Conservation (phyloP, 2,888 invertebrate genomes). For the Mellilla xanthometata region DNA sequence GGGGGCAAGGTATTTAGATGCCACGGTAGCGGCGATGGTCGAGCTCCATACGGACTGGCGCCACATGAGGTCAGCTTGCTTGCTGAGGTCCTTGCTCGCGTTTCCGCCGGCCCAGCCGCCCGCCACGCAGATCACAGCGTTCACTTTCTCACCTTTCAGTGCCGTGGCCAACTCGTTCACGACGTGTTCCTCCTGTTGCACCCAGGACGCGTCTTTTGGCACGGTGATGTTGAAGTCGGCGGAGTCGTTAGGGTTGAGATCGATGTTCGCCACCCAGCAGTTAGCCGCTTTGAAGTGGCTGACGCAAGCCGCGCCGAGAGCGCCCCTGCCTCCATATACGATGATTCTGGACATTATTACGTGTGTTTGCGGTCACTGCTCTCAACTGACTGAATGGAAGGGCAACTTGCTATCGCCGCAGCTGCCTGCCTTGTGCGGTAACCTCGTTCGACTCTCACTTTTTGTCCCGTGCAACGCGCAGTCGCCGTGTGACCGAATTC, state of each 20-base stretch:
- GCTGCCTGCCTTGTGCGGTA: conserved; percentile 42
- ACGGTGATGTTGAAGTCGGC: conserved; percentile 97
- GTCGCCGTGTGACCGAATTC: conserved; percentile 24
- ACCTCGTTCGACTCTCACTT: conserved; percentile 67
- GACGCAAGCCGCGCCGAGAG: conserved; percentile 94
- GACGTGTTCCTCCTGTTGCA: conserved; percentile 89
- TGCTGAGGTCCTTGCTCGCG: conserved; percentile 93
- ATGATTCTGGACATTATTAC: conserved; percentile 86
- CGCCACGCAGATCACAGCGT: conserved; percentile 98
- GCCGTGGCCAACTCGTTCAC: conserved; percentile 84
- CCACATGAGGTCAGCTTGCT: conserved; percentile 97
- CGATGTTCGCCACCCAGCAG: conserved; percentile 96
- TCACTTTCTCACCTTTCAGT: conserved; percentile 90
- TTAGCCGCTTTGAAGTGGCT: conserved; percentile 94
- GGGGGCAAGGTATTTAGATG: conserved; percentile 91
- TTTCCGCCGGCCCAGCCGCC: conserved; percentile 99
- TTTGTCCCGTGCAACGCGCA: conserved; percentile 42
- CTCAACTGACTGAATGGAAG: conserved; percentile 43
- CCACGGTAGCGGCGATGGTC: conserved; percentile 92
- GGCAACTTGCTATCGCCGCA: conserved; percentile 32
- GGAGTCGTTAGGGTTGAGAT: conserved; percentile 90
- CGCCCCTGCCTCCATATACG: conserved; percentile 98
- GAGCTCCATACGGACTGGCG: conserved; percentile 99
- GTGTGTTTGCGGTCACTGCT: conserved; percentile 44
- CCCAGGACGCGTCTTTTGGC: conserved; percentile 88